Evolutionary conservation across 2,113 vertebrate genomes (phyloP).

Genomic region (Crypturellus undulatus): DNA sequence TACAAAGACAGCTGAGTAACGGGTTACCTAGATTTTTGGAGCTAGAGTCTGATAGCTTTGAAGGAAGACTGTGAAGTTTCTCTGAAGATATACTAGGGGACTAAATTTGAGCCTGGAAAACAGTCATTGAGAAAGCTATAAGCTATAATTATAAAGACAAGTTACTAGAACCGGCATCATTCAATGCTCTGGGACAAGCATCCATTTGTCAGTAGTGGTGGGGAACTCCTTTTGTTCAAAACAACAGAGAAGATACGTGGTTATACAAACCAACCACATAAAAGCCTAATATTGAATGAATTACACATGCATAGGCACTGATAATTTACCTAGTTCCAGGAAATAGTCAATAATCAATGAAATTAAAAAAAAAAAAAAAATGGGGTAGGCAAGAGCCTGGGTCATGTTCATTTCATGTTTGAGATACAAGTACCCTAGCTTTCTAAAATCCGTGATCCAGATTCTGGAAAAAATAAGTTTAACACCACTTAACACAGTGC

Average conservation of each 20-base stretch:
- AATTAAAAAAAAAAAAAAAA: neutral
- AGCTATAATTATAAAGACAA: neutral
- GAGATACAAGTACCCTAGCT: neutral
- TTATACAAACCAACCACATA: neutral
- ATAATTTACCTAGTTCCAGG: neutral
- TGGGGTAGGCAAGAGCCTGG: neutral
- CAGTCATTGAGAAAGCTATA: neutral
- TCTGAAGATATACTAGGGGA: neutral
- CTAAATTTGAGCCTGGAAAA: neutral
- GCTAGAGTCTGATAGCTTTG: neutral
- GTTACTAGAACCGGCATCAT: neutral
- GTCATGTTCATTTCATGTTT: neutral
- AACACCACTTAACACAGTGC: neutral
- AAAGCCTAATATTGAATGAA: neutral
- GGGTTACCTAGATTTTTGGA: neutral
- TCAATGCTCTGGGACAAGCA: fast-evolving
- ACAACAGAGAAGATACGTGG: neutral
- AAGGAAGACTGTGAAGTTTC: neutral
- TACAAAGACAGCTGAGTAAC: neutral
- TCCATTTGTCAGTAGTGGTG: neutral
- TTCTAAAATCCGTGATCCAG: neutral
- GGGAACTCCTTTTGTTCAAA: neutral
- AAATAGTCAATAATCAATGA: neutral
- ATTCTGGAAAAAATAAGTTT: neutral
- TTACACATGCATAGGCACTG: neutral